Percentiles rank a stretch among this genome's conserved stretches.
Conservation (phyloP, 2,113 vertebrate genomes). For the Boulengeromyrus knoepffleri region DNA sequence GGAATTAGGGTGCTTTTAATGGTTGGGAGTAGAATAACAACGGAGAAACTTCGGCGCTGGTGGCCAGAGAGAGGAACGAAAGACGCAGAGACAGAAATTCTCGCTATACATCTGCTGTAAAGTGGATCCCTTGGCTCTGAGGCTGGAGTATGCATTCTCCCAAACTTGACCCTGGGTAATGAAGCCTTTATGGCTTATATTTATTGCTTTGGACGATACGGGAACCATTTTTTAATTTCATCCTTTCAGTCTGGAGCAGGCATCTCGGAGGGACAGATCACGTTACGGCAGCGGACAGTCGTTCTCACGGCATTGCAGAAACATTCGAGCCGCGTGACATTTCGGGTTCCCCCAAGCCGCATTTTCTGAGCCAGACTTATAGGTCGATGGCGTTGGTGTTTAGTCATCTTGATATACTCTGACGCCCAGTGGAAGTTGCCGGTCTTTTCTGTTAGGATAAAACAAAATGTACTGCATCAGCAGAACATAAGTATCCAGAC, state of each 20-base stretch:
- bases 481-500: slow-evolving; percentile 59
- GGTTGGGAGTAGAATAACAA: slow-evolving; percentile 72
- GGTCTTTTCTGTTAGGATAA: slow-evolving; percentile 39
- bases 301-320: neutral
- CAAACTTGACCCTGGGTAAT: slow-evolving; percentile 49
- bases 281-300: neutral
- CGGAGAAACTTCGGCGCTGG: slow-evolving; percentile 48
- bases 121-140: slow-evolving; percentile 39
- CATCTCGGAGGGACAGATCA: neutral
- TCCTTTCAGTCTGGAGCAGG: neutral
- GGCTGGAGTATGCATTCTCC: slow-evolving; percentile 56
- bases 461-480: slow-evolving; percentile 43
- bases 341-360: neutral
- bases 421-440: slow-evolving; percentile 41
- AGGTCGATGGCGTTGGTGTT: slow-evolving; percentile 42
- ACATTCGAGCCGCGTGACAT: neutral
- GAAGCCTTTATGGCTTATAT: slow-evolving; percentile 65
- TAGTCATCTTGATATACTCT: slow-evolving; percentile 55
- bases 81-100: slow-evolving; percentile 61
- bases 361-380: slow-evolving; percentile 9
- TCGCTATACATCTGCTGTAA: slow-evolving; percentile 57
- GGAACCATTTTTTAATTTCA: slow-evolving; percentile 21
- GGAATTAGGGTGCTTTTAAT: slow-evolving; percentile 91
- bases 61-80: slow-evolving; percentile 36
- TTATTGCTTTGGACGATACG: slow-evolving; percentile 42